Conservation (phyloP, 2,797 vertebrate species). For the Manis javanica region DNA sequence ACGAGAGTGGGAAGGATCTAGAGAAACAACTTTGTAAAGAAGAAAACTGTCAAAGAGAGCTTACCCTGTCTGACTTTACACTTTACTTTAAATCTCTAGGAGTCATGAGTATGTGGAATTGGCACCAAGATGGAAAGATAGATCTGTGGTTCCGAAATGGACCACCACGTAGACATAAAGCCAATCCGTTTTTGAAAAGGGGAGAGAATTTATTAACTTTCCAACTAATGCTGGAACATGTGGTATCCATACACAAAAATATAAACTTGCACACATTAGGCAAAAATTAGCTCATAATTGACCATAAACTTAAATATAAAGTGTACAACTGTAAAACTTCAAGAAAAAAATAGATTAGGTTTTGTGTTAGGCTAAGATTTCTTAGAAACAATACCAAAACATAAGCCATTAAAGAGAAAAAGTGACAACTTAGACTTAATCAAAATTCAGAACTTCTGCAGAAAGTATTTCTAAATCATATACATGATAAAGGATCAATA, state of each 20-base stretch:
- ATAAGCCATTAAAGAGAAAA: background rate
- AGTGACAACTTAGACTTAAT: background rate
- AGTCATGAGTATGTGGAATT: background rate
- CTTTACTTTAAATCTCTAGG: background rate
- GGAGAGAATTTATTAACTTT: background rate
- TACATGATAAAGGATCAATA: background rate
- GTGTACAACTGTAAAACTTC: background rate
- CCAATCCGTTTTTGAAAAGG: background rate
- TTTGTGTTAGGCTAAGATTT: background rate
- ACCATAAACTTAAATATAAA: background rate
- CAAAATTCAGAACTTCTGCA: background rate
- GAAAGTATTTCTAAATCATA: background rate
- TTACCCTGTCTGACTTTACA: too few species aligned
- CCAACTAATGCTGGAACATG: background rate
- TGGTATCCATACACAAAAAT: background rate
- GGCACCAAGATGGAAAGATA: background rate
- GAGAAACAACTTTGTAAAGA: background rate
- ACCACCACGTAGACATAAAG: rapidly evolving
- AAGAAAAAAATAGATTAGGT: background rate
- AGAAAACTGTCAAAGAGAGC: background rate
- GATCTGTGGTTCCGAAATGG: background rate
- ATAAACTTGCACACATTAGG: background rate
- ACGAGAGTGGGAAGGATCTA: background rate
- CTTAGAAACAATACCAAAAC: background rate
- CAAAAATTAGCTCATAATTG: background rate